phyloP scores from a whole-genome alignment of 2,888 invertebrate species.

The Clunio marinus region DNA sequence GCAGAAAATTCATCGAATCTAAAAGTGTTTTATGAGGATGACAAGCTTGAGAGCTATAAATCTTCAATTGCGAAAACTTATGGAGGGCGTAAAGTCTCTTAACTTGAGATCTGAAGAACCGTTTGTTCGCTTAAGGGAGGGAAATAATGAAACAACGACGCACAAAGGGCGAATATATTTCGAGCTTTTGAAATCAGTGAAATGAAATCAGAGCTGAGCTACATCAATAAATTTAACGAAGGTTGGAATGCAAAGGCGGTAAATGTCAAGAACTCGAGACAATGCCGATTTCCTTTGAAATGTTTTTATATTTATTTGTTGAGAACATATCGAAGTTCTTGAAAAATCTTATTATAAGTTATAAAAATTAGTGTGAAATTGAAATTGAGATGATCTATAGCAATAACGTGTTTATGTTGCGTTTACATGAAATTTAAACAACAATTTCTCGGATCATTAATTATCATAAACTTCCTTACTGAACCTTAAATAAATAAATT shows the following conservation, averaged over 20 bases:
- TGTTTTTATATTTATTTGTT: too few species aligned
- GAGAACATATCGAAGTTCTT: constrained; percentile 5
- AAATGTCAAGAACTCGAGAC: constrained; percentile 10
- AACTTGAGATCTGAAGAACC: neutral
- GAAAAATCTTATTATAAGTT: too few species aligned
- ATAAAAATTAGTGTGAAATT: too few species aligned
- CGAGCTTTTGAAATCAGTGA: too few species aligned
- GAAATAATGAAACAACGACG: too few species aligned
- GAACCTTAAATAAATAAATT: neutral
- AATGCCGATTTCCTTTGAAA: too few species aligned
- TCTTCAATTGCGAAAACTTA: neutral
- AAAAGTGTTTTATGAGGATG: neutral
- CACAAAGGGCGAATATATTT: too few species aligned
- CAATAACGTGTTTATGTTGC: constrained; percentile 1
- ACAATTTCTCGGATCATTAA: constrained; percentile 1
- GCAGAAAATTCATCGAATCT: too few species aligned
- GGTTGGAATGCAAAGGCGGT: neutral
- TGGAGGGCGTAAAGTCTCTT: neutral
- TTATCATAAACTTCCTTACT: neutral
- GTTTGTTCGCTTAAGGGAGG: too few species aligned
- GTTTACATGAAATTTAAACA: neutral
- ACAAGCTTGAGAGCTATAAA: neutral
- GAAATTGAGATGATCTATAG: neutral
- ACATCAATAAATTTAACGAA: too few species aligned
- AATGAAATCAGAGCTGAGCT: too few species aligned